Evolutionary conservation across 2,797 vertebrate genomes (phyloP).

Genomic region (Sebastes iracundus): DNA sequence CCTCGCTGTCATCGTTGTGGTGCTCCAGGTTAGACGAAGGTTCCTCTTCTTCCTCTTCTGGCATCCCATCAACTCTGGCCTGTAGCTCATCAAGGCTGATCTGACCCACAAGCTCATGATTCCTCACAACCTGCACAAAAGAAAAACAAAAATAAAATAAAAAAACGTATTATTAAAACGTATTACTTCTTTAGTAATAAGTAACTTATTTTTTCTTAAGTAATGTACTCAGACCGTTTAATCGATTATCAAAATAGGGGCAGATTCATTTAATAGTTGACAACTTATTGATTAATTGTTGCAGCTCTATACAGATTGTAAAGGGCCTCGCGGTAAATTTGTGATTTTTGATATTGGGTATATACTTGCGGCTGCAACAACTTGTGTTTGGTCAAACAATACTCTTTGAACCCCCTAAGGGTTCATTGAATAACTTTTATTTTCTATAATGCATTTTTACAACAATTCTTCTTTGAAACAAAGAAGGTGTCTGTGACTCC

Average conservation of each 20-base stretch:
- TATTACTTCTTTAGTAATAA: too few relatives aligned
- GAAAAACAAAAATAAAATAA: neutral
- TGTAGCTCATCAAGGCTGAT: constrained; percentile 65
- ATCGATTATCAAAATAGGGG: too few relatives aligned
- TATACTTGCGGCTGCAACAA: too few relatives aligned
- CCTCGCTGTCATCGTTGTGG: neutral
- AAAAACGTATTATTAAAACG: too few relatives aligned
- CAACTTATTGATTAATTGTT: too few relatives aligned
- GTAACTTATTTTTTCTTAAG: too few relatives aligned
- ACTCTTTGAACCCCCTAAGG: neutral
- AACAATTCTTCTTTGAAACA: neutral
- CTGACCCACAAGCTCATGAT: constrained; percentile 80
- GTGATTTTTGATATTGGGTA: neutral
- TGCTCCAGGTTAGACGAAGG: neutral
- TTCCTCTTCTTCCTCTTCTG: constrained; percentile 12
- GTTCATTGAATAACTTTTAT: neutral
- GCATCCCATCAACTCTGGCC: neutral
- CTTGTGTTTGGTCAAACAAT: neutral
- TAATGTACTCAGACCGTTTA: too few relatives aligned
- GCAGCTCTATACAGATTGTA: too few relatives aligned
- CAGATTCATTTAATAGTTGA: too few relatives aligned
- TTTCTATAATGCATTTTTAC: neutral
- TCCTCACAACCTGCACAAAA: constrained; percentile 69
- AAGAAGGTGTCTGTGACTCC: neutral
- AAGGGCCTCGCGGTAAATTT: too few relatives aligned